Evolutionary conservation across 1,140 invertebrate species (phyloP).

Genomic region (Diachasmimorpha longicaudata): DNA sequence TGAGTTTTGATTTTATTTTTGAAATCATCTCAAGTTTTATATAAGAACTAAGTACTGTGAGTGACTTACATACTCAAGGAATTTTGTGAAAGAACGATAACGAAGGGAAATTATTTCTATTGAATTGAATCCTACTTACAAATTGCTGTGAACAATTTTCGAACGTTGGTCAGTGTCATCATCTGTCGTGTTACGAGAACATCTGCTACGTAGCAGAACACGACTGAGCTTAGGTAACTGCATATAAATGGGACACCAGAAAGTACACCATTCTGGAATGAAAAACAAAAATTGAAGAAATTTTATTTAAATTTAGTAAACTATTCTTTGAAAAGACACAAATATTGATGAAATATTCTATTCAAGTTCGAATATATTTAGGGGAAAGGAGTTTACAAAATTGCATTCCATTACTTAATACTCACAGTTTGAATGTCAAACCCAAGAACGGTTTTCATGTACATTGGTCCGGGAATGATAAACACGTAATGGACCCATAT

Average conservation of each 20-base stretch:
- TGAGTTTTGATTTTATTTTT: no score
- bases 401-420: not conserved
- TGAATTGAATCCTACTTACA: slow-evolving; percentile 53
- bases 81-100: no score
- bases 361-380: no score
- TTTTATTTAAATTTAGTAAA: not conserved
- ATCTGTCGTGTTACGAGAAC: slow-evolving; percentile 66
- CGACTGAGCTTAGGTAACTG: slow-evolving; percentile 73
- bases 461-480: slow-evolving; percentile 74
- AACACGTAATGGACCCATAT: slow-evolving; percentile 78
- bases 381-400: no score
- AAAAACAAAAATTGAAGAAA: not conserved
- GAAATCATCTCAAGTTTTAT: no score
- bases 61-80: no score
- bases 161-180: slow-evolving; percentile 69
- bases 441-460: slow-evolving; percentile 73
- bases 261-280: slow-evolving; percentile 68
- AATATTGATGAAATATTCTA: no score
- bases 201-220: slow-evolving; percentile 76
- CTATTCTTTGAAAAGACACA: no score
- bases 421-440: slow-evolving; percentile 72
- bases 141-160: slow-evolving; percentile 73
- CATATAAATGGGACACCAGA: slow-evolving; percentile 73
- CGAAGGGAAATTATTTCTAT: no score
- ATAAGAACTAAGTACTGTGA: no score